Evolutionary conservation across 2,888 invertebrate species (phyloP).

Genomic region (Plagodis dolabraria): DNA sequence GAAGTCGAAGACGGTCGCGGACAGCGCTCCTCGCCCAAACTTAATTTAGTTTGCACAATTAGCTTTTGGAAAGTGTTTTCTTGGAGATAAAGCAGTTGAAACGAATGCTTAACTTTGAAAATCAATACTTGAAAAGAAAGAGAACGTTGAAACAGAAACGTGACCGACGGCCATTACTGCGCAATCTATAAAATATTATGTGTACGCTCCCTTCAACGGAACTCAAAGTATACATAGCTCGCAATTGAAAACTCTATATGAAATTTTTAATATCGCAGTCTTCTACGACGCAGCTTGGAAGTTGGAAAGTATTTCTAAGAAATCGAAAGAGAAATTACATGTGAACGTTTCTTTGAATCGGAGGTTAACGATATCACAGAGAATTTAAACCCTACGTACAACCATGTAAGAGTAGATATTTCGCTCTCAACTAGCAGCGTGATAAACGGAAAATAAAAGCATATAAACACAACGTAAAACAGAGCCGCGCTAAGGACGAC

Average conservation of each 20-base stretch:
- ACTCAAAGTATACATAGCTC: constrained; percentile 11
- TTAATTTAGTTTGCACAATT: constrained; percentile 70
- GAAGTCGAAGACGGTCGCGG: constrained; percentile 50
- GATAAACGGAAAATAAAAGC: constrained; percentile 39
- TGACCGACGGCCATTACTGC: constrained; percentile 26
- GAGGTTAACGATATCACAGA: constrained; percentile 18
- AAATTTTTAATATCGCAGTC: constrained; percentile 16
- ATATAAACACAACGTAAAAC: constrained; percentile 45
- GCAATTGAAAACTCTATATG: constrained; percentile 21
- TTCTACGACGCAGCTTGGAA: not conserved
- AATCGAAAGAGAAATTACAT: too few species aligned
- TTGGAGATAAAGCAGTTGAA: constrained; percentile 44
- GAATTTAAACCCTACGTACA: constrained; percentile 18
- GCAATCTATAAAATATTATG: constrained; percentile 28
- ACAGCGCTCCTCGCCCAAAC: constrained; percentile 57
- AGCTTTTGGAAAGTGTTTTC: constrained; percentile 61
- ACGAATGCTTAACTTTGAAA: constrained; percentile 42
- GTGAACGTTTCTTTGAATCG: too few species aligned
- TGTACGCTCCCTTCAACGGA: constrained; percentile 13
- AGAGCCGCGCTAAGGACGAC: constrained; percentile 32
- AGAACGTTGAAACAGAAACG: constrained; percentile 28
- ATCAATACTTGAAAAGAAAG: constrained; percentile 31
- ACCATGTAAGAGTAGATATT: constrained; percentile 25
- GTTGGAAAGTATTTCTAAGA: too few species aligned
- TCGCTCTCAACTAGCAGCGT: constrained; percentile 25